Evolutionary conservation across 2,888 invertebrate species (phyloP).

Genomic region (Lymantria monacha): DNA sequence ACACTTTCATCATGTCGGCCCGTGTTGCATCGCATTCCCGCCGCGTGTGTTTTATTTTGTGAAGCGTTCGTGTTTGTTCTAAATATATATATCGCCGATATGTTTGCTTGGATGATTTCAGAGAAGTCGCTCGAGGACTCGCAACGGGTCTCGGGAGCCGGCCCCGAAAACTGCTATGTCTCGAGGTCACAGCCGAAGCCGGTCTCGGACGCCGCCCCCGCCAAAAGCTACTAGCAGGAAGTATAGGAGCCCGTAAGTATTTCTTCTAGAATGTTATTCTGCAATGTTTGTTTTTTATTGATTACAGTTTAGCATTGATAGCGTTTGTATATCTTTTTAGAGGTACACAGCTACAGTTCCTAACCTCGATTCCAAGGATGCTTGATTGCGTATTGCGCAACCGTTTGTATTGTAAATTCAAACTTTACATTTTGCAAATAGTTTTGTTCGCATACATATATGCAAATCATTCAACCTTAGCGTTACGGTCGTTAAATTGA

Average conservation of each 20-base stretch:
- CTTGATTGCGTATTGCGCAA: constrained; percentile 53
- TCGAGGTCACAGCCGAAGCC: constrained; percentile 75
- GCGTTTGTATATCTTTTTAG: constrained; percentile 8
- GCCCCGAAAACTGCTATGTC: constrained; percentile 70
- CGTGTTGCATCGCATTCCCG: constrained; percentile 41
- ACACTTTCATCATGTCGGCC: constrained; percentile 41
- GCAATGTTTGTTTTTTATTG: constrained; percentile 8
- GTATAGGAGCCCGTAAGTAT: constrained; percentile 77
- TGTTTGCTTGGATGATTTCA: constrained; percentile 56
- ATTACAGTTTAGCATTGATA: not conserved
- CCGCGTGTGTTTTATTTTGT: constrained; percentile 67
- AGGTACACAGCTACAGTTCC: constrained; percentile 26
- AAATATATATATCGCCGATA: constrained; percentile 20
- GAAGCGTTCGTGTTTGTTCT: constrained; percentile 40
- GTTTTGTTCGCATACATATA: constrained; percentile 15
- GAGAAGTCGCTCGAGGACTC: constrained; percentile 78
- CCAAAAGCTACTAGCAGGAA: constrained; percentile 73
- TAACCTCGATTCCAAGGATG: constrained; percentile 72
- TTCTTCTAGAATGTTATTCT: constrained; percentile 11
- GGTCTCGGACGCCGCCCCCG: constrained; percentile 78
- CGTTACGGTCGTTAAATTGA: not conserved
- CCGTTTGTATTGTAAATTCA: constrained; percentile 33
- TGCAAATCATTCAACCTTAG: constrained; percentile 1
- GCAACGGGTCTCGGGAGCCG: constrained; percentile 76
- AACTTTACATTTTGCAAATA: constrained; percentile 20